Conservation (phyloP, 2,113 vertebrate species). For the Oenanthe melanoleuca region DNA sequence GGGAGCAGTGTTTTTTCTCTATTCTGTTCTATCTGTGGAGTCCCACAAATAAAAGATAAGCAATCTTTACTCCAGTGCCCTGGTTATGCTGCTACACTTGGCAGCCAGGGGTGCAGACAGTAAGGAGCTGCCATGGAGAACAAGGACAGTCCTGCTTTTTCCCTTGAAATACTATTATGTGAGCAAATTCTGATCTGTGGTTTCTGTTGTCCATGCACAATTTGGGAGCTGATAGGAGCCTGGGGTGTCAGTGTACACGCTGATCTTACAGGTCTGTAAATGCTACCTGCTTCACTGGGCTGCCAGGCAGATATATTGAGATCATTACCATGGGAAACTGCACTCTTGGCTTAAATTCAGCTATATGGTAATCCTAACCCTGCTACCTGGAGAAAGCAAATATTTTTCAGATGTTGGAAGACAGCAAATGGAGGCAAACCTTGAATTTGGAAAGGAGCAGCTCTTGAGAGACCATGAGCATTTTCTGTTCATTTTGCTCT, state of each 20-base stretch:
- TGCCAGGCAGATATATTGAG: neutral
- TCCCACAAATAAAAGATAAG: neutral
- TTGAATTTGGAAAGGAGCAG: neutral
- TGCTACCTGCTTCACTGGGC: neutral
- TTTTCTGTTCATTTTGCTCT: neutral
- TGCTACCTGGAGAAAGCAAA: neutral
- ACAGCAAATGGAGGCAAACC: neutral
- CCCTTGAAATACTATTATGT: neutral
- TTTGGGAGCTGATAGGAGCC: neutral
- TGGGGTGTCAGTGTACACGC: accelerated
- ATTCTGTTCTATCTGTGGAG: neutral
- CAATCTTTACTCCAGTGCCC: neutral
- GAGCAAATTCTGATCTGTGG: neutral
- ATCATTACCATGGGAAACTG: neutral
- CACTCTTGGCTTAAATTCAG: neutral
- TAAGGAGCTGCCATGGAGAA: neutral
- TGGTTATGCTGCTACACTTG: neutral
- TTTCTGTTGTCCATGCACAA: neutral
- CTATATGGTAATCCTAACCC: neutral
- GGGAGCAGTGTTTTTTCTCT: neutral
- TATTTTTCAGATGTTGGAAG: neutral
- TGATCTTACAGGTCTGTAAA: neutral
- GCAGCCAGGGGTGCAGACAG: neutral
- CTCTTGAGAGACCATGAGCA: neutral
- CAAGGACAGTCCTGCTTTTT: neutral